phyloP scores from a whole-genome alignment of 1,140 invertebrate species.

The Bombus picipes region DNA sequence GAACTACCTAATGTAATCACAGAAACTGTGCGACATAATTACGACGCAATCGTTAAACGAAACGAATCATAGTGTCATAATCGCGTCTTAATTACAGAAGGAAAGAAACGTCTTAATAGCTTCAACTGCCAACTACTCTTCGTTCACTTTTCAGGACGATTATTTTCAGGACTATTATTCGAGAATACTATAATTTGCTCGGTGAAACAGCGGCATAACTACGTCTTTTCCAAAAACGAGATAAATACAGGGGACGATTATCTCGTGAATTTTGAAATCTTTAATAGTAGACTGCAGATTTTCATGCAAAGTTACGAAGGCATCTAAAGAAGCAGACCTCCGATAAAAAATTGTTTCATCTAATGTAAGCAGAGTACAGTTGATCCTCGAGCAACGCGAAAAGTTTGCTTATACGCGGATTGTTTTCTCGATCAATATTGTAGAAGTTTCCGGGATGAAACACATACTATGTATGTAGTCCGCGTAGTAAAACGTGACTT shows the following conservation, averaged over 20 bases:
- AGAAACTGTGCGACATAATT: slow-evolving; percentile 9
- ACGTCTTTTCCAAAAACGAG: not conserved
- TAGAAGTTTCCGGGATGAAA: too few relatives aligned
- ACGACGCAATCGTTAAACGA: not conserved
- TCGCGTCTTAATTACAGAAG: not conserved
- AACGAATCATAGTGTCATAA: not conserved
- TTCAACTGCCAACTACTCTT: not conserved
- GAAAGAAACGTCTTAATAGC: not conserved
- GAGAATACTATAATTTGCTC: not conserved
- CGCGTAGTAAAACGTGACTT: too few relatives aligned
- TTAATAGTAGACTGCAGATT: not conserved
- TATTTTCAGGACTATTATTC: not conserved
- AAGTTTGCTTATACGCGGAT: too few relatives aligned
- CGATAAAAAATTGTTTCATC: too few relatives aligned
- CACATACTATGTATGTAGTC: too few relatives aligned
- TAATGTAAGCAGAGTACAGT: too few relatives aligned
- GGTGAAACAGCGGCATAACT: too few relatives aligned
- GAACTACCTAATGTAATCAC: not conserved
- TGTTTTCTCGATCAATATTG: too few relatives aligned
- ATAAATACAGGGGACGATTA: too few relatives aligned
- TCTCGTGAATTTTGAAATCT: not conserved
- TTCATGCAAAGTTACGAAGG: not conserved
- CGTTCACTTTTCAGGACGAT: not conserved
- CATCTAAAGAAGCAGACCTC: too few relatives aligned
- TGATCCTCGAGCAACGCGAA: too few relatives aligned